These are phyloP conservation scores for Pachyseris speciosa DNA, from an alignment of 64 coral and sea anemone species.

Conservation along the genomic window DNA sequence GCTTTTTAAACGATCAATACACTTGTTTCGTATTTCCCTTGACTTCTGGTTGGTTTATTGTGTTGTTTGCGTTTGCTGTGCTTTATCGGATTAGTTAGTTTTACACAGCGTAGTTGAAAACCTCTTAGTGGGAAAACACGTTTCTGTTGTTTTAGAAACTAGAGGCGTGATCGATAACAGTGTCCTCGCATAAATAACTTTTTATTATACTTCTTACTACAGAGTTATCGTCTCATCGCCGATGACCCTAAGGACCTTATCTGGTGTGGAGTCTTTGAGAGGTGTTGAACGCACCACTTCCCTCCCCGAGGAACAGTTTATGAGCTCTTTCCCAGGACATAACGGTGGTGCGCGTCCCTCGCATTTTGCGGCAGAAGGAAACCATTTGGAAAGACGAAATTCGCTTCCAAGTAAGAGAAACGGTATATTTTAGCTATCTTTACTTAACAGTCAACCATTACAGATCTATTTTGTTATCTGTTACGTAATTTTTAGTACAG, in stretches of 20 bases:
- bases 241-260: constrained; percentile 24
- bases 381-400: constrained; percentile 2
- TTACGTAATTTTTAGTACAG: no score
- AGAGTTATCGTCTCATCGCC: constrained; percentile 66
- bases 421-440: neutral
- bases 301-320: constrained; percentile 44
- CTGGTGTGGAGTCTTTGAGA: constrained; percentile 34
- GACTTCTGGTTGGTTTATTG: no score
- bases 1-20: no score
- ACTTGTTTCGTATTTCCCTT: no score
- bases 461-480: neutral
- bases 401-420: constrained; percentile 2
- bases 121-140: no score
- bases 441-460: no score
- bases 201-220: neutral
- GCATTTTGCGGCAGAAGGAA: neutral
- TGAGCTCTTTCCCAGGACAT: neutral
- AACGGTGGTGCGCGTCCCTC: neutral
- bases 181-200: no score
- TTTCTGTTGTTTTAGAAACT: no score
- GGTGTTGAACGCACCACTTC: constrained; percentile 58
- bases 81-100: no score
- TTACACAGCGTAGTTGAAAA: no score
- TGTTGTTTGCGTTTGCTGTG: no score
- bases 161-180: no score